Evolutionary conservation across 30 jellyfish, hydroid and myxozoan genomes (phyloP), one percentile per base, ranked within the genome.

Genomic region (Pseudorhiza aurosa): DNA sequence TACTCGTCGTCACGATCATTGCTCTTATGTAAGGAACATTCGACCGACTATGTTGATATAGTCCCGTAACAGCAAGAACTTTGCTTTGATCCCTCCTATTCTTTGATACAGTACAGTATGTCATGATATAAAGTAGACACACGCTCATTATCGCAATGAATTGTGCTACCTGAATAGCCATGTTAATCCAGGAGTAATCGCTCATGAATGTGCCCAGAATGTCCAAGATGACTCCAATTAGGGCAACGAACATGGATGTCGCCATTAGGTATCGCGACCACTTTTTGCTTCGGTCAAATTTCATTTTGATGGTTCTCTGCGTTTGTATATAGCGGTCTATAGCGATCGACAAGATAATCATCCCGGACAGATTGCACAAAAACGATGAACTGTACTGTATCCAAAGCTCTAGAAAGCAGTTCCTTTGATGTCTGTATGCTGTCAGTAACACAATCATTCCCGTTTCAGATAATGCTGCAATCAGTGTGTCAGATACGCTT

Each of bases 351-450:
- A 77, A 31, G 8, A 77, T 77, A 18, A 77, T 64, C 89, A 77
- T 77, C 32, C 89, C 89, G 0, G 89, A 77, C 17, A 77, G 35
- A 29, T 59, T 65, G 74, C 89, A 77, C 58, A 77, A 51, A 0
- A 77, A 59, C 8, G 89, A 58, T 22, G 72, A 33, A 67, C 89
- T 77, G 79, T 77, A 77, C 31, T 77, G 89, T 49, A 77, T 45
- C 74, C 71, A 45, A 40, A 77, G 37, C 67, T 77, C 89, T 35
- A 77, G n/a, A 35, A 14, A 7, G 65, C 89, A 77, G 15, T 29
- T 43, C 29, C 82, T 29, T n/a, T 28, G 11, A 18, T 50, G 49
- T 11, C 78, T 45, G 65, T 44, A 77, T 9, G 50, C 65, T 0
- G 75, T 42, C 30, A 77, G 53, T 15, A 77, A 8, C 0, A 77